phyloP scores from a whole-genome alignment of 2,797 vertebrate species.

The Steatocranus sp. region DNA sequence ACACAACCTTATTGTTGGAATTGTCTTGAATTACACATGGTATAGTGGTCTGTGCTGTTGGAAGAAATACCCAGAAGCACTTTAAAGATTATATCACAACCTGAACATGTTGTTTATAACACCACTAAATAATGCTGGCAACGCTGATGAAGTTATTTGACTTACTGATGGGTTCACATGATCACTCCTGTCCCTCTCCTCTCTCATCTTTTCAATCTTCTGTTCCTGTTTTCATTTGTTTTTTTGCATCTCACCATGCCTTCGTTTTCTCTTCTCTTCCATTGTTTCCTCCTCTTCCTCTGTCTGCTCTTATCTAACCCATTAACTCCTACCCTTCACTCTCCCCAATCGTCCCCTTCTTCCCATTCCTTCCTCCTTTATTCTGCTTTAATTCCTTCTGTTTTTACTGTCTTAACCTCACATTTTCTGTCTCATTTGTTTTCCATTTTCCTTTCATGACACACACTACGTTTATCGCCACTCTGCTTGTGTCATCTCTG shows the following conservation, averaged over 20 bases:
- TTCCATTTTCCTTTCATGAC: not conserved
- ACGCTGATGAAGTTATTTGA: conserved; percentile 14
- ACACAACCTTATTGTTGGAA: conserved; percentile 77
- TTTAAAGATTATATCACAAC: not conserved
- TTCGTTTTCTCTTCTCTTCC: conserved; percentile 30
- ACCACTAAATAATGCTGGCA: not conserved
- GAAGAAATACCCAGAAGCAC: not conserved
- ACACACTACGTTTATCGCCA: no score
- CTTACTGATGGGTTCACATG: conserved; percentile 22
- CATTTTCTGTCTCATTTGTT: not conserved
- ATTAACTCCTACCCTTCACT: not conserved
- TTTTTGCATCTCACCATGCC: conserved; percentile 48
- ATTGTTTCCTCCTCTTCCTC: not conserved
- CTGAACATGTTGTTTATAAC: conserved; percentile 19
- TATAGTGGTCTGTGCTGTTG: conserved; percentile 37
- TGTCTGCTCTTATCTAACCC: not conserved
- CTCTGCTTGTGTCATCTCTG: not conserved
- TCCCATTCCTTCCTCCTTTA: not conserved
- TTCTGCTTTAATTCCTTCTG: not conserved
- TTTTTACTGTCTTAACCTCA: not conserved
- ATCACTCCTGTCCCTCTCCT: conserved; percentile 51
- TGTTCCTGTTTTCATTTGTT: conserved; percentile 12
- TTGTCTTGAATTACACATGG: conserved; percentile 69
- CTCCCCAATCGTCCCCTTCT: not conserved
- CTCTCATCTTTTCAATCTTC: conserved; percentile 43